Percentiles rank a stretch among this genome's conserved stretches.
Evolutionary conservation across 2,888 invertebrate genomes (phyloP).

Genomic region (Scaptomyza parva): DNA sequence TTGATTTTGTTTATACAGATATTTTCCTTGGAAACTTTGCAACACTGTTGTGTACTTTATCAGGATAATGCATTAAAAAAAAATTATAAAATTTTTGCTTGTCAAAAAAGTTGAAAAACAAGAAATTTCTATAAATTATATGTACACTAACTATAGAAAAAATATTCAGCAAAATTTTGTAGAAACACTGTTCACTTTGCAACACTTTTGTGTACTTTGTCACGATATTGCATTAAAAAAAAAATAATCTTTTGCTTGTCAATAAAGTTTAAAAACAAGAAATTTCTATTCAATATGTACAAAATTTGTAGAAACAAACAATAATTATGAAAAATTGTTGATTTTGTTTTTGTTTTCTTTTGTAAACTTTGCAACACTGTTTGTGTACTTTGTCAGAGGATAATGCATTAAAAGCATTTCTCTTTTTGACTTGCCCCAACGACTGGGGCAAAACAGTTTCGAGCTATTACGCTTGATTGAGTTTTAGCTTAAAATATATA

Average conservation of each 20-base stretch:
- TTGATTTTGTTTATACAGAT: too few relatives aligned
- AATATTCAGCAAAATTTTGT: too few relatives aligned
- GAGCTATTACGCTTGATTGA: constrained; percentile 71
- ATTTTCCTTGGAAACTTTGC: background rate
- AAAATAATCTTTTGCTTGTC: too few relatives aligned
- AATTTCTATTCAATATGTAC: background rate
- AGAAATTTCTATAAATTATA: background rate
- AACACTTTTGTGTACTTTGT: background rate
- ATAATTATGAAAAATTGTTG: too few relatives aligned
- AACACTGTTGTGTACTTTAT: background rate
- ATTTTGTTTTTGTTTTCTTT: too few relatives aligned
- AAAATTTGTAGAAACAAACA: too few relatives aligned
- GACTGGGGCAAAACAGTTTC: too few relatives aligned
- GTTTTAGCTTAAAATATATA: constrained; percentile 46
- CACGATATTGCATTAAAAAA: constrained; percentile 39
- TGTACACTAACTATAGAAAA: too few relatives aligned
- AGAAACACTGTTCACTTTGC: background rate
- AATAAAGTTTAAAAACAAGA: background rate
- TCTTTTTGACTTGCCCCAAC: constrained; percentile 36
- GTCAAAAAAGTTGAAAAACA: background rate
- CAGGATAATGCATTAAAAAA: constrained; percentile 46
- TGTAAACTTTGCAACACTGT: background rate
- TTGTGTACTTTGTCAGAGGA: background rate
- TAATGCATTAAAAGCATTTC: constrained; percentile 57
- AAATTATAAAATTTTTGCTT: too few relatives aligned